These are phyloP conservation scores for Pammene aurita DNA, from an alignment of 2,888 invertebrate genomes.

Conservation along the genomic window DNA sequence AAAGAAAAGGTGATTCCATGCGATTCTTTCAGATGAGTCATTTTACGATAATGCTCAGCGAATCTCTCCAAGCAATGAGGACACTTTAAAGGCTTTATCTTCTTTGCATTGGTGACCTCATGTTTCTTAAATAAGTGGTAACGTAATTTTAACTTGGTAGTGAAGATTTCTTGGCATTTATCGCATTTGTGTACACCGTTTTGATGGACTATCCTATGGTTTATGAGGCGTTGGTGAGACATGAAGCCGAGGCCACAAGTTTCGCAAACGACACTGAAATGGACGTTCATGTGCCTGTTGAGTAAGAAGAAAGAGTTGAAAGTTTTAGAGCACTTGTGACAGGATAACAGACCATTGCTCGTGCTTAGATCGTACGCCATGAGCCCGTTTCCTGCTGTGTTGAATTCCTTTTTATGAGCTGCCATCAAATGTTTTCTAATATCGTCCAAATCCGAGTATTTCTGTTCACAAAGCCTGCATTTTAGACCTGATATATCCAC, in stretches of 20 bases:
- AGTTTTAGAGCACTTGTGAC: conserved; percentile 69
- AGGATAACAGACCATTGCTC: conserved; percentile 64
- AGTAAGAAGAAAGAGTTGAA: conserved; percentile 74
- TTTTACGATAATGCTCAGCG: conserved; percentile 73
- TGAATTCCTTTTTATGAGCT: conserved; percentile 72
- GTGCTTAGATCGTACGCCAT: conserved; percentile 71
- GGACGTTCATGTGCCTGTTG: conserved; percentile 76
- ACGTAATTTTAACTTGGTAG: conserved; percentile 69
- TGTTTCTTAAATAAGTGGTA: conserved; percentile 74
- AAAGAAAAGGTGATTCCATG: conserved; percentile 74
- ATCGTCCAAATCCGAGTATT: conserved; percentile 69
- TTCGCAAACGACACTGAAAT: conserved; percentile 76
- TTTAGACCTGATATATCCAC: conserved; percentile 72
- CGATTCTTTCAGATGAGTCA: conserved; percentile 72
- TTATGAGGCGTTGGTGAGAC: conserved; percentile 71
- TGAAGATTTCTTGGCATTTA: conserved; percentile 69
- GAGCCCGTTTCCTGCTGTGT: conserved; percentile 71
- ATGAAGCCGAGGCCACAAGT: conserved; percentile 76
- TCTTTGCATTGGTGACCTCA: conserved; percentile 66
- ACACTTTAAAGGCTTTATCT: conserved; percentile 72
- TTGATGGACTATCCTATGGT: conserved; percentile 73
- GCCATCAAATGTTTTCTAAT: conserved; percentile 64
- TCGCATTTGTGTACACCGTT: conserved; percentile 71
- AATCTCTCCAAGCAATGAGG: conserved; percentile 76
- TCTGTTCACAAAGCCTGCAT: conserved; percentile 72